These are phyloP conservation scores for Baryphthengus martii DNA, from an alignment of 2,113 vertebrate genomes.

Conservation along the genomic window DNA sequence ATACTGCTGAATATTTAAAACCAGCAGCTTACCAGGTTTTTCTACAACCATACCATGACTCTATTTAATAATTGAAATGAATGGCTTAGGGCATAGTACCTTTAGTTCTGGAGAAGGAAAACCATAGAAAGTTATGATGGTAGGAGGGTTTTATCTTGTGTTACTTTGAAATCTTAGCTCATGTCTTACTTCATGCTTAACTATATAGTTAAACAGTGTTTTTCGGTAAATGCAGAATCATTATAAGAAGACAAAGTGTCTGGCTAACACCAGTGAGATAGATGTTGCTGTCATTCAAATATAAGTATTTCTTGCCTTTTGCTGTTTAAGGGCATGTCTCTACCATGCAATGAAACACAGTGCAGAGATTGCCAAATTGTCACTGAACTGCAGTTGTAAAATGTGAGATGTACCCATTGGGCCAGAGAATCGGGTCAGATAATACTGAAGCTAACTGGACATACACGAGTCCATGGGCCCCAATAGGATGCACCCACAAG, in stretches of 20 bases:
- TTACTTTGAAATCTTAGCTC: background rate
- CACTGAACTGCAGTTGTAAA: background rate
- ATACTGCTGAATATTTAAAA: background rate
- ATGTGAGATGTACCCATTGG: background rate
- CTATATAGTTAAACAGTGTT: background rate
- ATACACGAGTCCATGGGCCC: background rate
- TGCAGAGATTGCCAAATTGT: background rate
- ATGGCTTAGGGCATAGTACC: background rate
- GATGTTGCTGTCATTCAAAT: background rate
- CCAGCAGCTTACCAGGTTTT: background rate
- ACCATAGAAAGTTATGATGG: background rate
- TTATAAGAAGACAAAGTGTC: background rate
- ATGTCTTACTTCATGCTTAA: background rate
- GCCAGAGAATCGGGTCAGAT: background rate
- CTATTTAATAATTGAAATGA: constrained; percentile 1
- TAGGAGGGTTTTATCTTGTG: background rate
- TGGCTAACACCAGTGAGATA: background rate
- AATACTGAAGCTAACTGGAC: background rate
- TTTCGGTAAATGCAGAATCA: background rate
- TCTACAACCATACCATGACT: background rate
- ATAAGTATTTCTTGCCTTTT: background rate
- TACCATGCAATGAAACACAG: background rate
- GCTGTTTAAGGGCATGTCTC: background rate
- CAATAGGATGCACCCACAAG: background rate
- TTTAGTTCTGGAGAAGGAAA: background rate